Evolutionary conservation across 2,888 invertebrate species (phyloP), one percentile per base, ranked within the genome.

Genomic region (Pherbina coryleti): DNA sequence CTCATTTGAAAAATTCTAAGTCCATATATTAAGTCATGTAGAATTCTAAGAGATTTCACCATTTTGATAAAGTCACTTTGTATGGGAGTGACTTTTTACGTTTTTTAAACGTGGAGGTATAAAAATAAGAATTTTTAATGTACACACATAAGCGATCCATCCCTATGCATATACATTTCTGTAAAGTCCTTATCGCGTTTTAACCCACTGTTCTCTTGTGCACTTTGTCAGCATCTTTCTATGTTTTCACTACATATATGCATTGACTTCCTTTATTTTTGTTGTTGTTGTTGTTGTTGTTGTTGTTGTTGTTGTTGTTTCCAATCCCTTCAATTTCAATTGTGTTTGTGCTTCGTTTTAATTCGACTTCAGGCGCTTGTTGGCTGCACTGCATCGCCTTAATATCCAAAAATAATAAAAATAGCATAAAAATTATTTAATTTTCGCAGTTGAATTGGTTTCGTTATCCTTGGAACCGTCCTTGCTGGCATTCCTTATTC

Each of bases 301-400:
- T 31, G 64, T 31, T 64, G 28, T 28, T 28, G 62, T 25, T 14
- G 62, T 17, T 28, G 31, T 62, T 28, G 31, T 28, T 8, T 14
- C 22, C 37, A 72, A 34, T 44, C n/a, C n/a, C 69, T 69, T 19
- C 69, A 69, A 25, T 67, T 67, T 31, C 67, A 31, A 67, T 67
- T 67, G 67, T 69, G 37, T 49, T 69, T 25, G 19, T 28, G 57
- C 19, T 60, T 28, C 57, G 55, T 55, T 60, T 60, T 60, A 60
- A 60, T 60, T 60, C 28, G 25, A 5, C 57, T 60, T 22, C 57
- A 60, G 57, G 57, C 57, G 25, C 28, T 22, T 22, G 3, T 28
- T 22, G 5, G 57, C 19, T 19, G 57, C 19, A 55, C 55, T 22
- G 22, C 57, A 28, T 28, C 11, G 57, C 11, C 8, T 60, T 22